Percentiles rank a stretch among this genome's conserved stretches.
phyloP scores from a whole-genome alignment of 2,113 vertebrate genomes.

The Prietella phreatophila region DNA sequence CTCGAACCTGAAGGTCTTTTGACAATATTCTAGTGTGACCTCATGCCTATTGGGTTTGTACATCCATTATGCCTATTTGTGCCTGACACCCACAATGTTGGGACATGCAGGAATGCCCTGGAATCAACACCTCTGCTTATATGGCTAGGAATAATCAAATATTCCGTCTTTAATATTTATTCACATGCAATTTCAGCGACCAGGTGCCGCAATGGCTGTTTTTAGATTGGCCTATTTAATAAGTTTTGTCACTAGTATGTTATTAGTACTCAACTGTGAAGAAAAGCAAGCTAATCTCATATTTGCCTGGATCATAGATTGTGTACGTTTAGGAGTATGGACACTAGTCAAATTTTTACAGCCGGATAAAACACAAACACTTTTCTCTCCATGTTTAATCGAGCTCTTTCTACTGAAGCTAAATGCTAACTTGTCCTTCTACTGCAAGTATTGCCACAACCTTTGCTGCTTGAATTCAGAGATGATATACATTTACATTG shows the following conservation, averaged over 20 bases:
- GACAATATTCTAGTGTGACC: constrained; percentile 56
- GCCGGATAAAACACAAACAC: constrained; percentile 3
- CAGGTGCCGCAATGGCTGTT: constrained; percentile 30
- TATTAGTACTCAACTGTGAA: neutral
- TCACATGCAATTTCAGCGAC: neutral
- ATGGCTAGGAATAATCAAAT: neutral
- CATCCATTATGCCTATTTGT: constrained; percentile 22
- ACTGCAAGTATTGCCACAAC: constrained; percentile 44
- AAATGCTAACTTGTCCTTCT: constrained; percentile 59
- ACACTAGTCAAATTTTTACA: neutral
- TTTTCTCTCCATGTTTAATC: neutral
- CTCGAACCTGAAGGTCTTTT: constrained; percentile 49
- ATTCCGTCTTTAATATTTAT: constrained; percentile 7
- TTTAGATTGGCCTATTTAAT: neutral
- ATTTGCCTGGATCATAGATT: neutral
- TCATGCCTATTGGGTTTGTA: constrained; percentile 30
- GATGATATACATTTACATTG: neutral
- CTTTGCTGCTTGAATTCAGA: neutral
- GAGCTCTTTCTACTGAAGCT: constrained; percentile 12
- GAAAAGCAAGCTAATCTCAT: constrained; percentile 7
- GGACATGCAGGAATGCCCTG: neutral
- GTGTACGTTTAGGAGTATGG: neutral
- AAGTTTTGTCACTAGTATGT: neutral
- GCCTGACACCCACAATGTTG: neutral
- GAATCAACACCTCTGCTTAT: neutral